A percentile compares a stretch with the other conserved stretches of the same genome.
Conservation (phyloP, 2,888 invertebrate genomes). For the Cephus pygmeus region DNA sequence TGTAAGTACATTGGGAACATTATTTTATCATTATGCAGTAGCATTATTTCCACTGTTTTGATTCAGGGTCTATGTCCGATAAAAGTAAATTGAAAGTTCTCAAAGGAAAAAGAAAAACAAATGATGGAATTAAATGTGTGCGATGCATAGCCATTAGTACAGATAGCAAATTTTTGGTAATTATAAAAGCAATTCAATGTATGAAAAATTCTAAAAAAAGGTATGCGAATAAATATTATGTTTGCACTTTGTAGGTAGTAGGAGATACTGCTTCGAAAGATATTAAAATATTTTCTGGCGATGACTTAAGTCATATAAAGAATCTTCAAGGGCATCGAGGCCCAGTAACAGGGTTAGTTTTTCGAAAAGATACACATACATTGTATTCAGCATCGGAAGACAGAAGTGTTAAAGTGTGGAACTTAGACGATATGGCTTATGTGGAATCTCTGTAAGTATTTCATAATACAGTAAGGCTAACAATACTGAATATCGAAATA, state of each 20-base stretch:
- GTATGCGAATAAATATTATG: conserved; percentile 1
- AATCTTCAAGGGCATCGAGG: conserved; percentile 85
- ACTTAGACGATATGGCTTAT: conserved; percentile 94
- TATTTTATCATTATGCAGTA: conserved; percentile 6
- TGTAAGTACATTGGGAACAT: conserved; percentile 69
- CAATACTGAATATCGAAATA: neutral
- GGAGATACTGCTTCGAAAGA: conserved; percentile 75
- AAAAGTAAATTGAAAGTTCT: conserved; percentile 70
- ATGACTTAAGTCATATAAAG: conserved; percentile 79
- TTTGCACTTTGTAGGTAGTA: conserved; percentile 68
- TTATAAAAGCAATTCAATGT: conserved; percentile 33
- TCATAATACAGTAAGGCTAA: neutral
- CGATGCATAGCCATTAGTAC: conserved; percentile 63
- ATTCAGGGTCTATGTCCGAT: conserved; percentile 71
- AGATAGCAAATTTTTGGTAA: conserved; percentile 84
- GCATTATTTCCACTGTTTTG: neutral
- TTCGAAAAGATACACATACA: conserved; percentile 86
- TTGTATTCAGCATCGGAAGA: conserved; percentile 85
- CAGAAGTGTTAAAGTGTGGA: conserved; percentile 92
- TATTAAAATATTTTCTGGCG: conserved; percentile 87
- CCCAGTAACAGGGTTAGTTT: conserved; percentile 80
- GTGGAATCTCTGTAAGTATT: conserved; percentile 84
- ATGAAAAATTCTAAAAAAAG: neutral
- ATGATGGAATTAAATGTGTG: conserved; percentile 52
- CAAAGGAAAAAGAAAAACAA: conserved; percentile 51